These are phyloP conservation scores for Vulpes ferrilata DNA, from an alignment of 2,113 vertebrate species.

Conservation along the genomic window DNA sequence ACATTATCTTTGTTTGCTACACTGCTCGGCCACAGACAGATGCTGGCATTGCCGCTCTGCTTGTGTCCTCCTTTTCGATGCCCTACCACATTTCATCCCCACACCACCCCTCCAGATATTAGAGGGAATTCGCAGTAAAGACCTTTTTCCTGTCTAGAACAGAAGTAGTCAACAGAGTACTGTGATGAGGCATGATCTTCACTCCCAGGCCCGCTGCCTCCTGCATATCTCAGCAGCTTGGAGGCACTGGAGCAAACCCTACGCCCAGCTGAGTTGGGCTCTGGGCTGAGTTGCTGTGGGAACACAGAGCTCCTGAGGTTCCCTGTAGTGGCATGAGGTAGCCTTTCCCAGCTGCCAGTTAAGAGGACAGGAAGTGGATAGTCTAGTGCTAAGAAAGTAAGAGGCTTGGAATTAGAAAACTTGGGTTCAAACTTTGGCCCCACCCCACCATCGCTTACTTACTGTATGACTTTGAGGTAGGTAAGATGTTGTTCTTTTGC, in stretches of 20 bases:
- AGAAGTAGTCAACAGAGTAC: slow-evolving; percentile 15
- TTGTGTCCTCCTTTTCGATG: background rate
- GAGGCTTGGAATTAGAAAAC: slow-evolving; percentile 50
- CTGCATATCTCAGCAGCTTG: background rate
- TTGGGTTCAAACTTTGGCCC: slow-evolving; percentile 70
- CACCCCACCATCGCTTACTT: background rate
- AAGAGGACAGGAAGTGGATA: background rate
- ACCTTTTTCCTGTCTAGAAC: background rate
- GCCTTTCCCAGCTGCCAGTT: slow-evolving; percentile 4
- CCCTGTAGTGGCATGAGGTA: background rate
- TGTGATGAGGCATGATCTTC: background rate
- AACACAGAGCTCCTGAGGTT: background rate
- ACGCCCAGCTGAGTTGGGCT: background rate
- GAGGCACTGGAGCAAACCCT: background rate
- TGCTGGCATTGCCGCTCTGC: background rate
- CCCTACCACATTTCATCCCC: background rate
- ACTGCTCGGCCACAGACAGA: slow-evolving; percentile 72
- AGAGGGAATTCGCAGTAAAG: background rate
- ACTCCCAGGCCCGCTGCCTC: background rate
- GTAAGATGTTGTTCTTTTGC: background rate
- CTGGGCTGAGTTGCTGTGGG: background rate
- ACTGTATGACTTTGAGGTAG: background rate
- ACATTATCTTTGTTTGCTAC: slow-evolving; percentile 83
- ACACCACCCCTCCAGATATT: background rate
- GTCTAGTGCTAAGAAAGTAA: background rate